Evolutionary conservation across 1,140 invertebrate species (phyloP).

Genomic region (Zaprionus gabonicus): DNA sequence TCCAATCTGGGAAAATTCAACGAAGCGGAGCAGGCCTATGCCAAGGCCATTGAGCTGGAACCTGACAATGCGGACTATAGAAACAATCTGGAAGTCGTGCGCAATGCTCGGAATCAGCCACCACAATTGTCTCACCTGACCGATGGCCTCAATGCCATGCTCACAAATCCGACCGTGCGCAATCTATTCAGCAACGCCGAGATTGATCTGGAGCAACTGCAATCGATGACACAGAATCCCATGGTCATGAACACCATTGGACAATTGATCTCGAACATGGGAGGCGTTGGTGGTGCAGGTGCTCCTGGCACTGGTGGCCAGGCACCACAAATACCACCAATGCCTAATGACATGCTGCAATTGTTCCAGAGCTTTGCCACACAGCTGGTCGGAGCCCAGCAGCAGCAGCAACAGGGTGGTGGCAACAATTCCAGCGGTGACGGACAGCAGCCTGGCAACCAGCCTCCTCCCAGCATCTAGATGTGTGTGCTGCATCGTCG

Average conservation of each 20-base stretch:
- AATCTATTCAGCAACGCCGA: conserved; percentile 76
- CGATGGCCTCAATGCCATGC: conserved; percentile 69
- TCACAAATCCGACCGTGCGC: conserved; percentile 69
- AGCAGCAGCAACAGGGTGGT: conserved; percentile 15
- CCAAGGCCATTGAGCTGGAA: conserved; percentile 95
- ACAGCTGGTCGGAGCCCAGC: conserved; percentile 61
- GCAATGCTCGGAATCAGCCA: conserved; percentile 87
- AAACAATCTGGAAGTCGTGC: conserved; percentile 92
- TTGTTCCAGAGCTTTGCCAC: conserved; percentile 70
- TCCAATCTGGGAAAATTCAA: conserved; percentile 92
- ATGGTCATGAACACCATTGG: conserved; percentile 73
- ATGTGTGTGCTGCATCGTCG: background rate
- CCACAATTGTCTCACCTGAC: conserved; percentile 61
- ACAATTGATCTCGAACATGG: conserved; percentile 60
- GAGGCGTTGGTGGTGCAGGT: conserved; percentile 31
- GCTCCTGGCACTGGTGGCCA: conserved; percentile 17
- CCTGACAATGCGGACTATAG: conserved; percentile 96
- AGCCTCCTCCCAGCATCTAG: conserved; percentile 65
- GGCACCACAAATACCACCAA: conserved; percentile 36
- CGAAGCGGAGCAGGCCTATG: conserved; percentile 94
- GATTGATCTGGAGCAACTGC: conserved; percentile 71
- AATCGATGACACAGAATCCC: conserved; percentile 74
- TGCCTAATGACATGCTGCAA: conserved; percentile 76
- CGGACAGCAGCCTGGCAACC: conserved; percentile 61
- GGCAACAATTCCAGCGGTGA: conserved; percentile 18